Conservation (phyloP, 35 echinoderm and acorn worm species). For the Patiria miniata region DNA sequence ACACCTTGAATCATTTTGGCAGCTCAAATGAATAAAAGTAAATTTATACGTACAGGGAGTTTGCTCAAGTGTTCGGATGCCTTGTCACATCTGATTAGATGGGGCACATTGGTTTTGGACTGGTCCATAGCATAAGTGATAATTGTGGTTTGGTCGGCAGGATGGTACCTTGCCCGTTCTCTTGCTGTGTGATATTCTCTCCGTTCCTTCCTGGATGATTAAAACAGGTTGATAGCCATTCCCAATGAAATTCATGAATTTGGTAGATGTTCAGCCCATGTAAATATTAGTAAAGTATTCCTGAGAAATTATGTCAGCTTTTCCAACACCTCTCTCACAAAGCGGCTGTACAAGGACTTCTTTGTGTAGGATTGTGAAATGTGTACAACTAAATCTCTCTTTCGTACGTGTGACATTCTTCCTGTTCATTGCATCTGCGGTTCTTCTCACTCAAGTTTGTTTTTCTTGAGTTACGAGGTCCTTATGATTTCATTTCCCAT, state of each 20-base stretch:
- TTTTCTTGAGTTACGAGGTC: too few relatives aligned
- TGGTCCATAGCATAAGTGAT: constrained; percentile 75
- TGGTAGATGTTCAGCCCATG: constrained; percentile 26
- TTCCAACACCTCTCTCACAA: background rate
- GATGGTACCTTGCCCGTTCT: constrained; percentile 35
- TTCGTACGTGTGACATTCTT: background rate
- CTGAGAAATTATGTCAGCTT: background rate
- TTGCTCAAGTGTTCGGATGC: constrained; percentile 36
- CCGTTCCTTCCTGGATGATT: constrained; percentile 15
- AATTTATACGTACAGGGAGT: constrained; percentile 53
- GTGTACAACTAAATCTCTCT: constrained; percentile 1
- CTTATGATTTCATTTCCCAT: too few relatives aligned
- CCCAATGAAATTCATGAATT: background rate
- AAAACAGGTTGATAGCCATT: background rate
- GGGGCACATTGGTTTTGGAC: constrained; percentile 64
- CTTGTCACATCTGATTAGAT: constrained; percentile 43
- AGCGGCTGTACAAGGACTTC: background rate
- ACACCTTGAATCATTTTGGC: too few relatives aligned
- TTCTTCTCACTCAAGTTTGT: too few relatives aligned
- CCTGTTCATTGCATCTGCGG: background rate
- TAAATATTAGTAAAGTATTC: background rate
- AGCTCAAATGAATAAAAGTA: too few relatives aligned
- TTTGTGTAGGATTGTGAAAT: constrained; percentile 13
- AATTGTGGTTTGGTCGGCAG: constrained; percentile 47
- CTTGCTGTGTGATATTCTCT: constrained; percentile 55